phyloP scores from a whole-genome alignment of 2,797 vertebrate species.

The Neomorphus geoffroyi region DNA sequence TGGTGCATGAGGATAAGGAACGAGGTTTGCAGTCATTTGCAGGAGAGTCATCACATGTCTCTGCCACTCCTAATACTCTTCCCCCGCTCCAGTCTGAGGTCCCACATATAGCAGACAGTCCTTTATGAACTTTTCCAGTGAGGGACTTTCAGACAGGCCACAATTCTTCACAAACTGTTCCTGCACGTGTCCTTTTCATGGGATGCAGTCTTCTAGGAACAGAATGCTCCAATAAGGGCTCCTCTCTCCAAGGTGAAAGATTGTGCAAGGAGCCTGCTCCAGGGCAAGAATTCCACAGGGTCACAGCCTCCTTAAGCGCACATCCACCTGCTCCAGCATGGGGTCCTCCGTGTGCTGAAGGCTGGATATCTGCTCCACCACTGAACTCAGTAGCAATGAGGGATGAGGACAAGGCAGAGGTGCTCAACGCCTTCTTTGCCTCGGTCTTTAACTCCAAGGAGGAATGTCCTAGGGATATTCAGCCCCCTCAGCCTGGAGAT shows the following conservation, averaged over 20 bases:
- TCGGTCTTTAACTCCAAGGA: too few relatives aligned
- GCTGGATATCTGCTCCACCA: too few relatives aligned
- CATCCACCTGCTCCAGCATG: rapidly evolving
- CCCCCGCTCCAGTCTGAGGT: not conserved
- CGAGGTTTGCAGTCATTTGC: not conserved
- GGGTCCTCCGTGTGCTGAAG: too few relatives aligned
- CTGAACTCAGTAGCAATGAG: too few relatives aligned
- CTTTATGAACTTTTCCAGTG: not conserved
- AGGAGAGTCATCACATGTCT: not conserved
- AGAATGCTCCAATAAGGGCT: not conserved
- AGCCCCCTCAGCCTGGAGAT: too few relatives aligned
- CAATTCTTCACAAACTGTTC: not conserved
- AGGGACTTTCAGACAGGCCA: not conserved
- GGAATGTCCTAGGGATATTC: too few relatives aligned
- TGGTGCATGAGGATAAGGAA: rapidly evolving
- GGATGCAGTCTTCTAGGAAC: not conserved
- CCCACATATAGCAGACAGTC: not conserved
- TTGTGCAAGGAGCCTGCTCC: not conserved
- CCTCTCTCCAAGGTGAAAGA: not conserved
- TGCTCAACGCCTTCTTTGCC: too few relatives aligned
- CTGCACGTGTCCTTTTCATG: rapidly evolving
- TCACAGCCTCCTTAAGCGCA: too few relatives aligned
- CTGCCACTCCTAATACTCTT: rapidly evolving
- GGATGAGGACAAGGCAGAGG: too few relatives aligned
- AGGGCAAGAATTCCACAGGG: too few relatives aligned